A percentile compares a stretch with the other conserved stretches of the same genome.
Conservation (phyloP, 1,140 invertebrate species). For the Formica selysi region DNA sequence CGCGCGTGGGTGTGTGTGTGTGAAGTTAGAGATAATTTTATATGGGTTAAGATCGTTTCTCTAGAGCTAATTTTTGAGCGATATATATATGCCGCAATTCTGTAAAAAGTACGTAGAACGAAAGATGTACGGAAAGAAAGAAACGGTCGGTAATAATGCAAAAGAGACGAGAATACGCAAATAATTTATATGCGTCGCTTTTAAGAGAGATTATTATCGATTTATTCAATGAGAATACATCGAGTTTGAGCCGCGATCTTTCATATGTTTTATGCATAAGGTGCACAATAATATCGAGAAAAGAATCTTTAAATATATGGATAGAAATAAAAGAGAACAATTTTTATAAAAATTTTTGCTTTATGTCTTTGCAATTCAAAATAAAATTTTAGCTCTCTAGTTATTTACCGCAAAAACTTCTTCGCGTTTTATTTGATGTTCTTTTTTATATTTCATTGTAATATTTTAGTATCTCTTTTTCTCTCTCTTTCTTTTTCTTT, state of each 20-base stretch:
- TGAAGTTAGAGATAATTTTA: background rate
- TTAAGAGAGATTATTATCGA: background rate
- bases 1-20: too few relatives aligned
- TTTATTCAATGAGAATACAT: constrained; percentile 9
- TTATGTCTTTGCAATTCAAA: background rate
- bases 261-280: background rate
- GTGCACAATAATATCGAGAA: background rate
- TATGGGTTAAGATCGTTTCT: constrained; percentile 31
- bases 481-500: too few relatives aligned
- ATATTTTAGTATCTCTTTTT: background rate
- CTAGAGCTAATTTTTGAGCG: background rate
- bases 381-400: background rate
- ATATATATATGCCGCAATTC: background rate
- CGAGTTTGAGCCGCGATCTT: background rate
- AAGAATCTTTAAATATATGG: background rate
- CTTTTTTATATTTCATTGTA: background rate
- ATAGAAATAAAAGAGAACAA: background rate
- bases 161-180: background rate
- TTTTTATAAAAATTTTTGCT: background rate
- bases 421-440: background rate
- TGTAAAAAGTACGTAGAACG: background rate
- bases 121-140: background rate
- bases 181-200: constrained; percentile 31
- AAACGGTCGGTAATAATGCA: background rate
- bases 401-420: background rate